Evolutionary conservation across 2,797 vertebrate genomes (phyloP).

Genomic region (Xenentodon cancila): DNA sequence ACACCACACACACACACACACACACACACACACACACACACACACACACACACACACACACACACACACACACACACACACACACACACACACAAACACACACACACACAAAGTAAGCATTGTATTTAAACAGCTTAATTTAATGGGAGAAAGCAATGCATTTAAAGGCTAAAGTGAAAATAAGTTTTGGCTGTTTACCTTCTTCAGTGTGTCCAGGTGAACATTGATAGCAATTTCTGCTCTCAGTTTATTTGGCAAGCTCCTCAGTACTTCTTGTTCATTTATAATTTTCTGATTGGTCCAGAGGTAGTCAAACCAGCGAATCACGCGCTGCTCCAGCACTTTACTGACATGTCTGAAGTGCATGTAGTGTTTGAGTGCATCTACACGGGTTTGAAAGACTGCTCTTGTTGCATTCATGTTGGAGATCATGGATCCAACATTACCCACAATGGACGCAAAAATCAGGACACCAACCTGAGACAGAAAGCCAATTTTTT

Average conservation of each 20-base stretch:
- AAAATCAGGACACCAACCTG: slow-evolving; percentile 92
- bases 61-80: too few species aligned
- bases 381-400: slow-evolving; percentile 92
- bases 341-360: slow-evolving; percentile 94
- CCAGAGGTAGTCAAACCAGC: slow-evolving; percentile 98
- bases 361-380: slow-evolving; percentile 97
- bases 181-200: slow-evolving; percentile 61
- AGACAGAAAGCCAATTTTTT: background rate
- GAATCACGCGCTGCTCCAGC: slow-evolving; percentile 93
- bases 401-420: slow-evolving; percentile 93
- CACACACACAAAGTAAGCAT: too few species aligned
- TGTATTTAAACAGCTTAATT: too few species aligned
- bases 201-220: slow-evolving; percentile 94
- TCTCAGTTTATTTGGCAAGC: slow-evolving; percentile 91
- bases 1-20: slow-evolving; percentile 12
- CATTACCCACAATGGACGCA: slow-evolving; percentile 96
- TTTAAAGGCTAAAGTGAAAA: too few species aligned
- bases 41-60: too few species aligned
- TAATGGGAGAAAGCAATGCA: too few species aligned
- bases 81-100: too few species aligned
- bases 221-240: slow-evolving; percentile 97
- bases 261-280: slow-evolving; percentile 90
- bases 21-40: background rate
- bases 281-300: slow-evolving; percentile 94
- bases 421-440: slow-evolving; percentile 97